Percentiles rank a stretch among this genome's conserved stretches.
Conservation (phyloP, 2,113 vertebrate species). For the Vimba vimba region DNA sequence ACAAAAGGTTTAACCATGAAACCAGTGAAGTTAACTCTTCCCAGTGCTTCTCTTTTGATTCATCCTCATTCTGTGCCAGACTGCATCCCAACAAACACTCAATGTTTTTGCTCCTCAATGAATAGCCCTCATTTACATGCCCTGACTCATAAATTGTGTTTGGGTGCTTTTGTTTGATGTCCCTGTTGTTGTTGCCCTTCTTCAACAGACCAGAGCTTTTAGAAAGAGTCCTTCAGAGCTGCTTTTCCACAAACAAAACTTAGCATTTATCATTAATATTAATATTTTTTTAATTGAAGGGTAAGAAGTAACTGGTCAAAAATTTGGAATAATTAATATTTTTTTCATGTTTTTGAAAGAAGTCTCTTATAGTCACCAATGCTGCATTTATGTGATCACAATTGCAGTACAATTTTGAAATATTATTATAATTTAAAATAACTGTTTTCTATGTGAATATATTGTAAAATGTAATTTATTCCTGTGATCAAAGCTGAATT, state of each 20-base stretch:
- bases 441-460: no score
- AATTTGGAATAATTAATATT: no score
- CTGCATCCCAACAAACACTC: slow-evolving; percentile 9
- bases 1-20: neutral
- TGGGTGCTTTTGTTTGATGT: slow-evolving; percentile 27
- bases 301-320: no score
- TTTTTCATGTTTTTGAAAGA: no score
- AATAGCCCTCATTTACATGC: slow-evolving; percentile 22
- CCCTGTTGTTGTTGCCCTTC: neutral
- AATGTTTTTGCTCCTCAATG: neutral
- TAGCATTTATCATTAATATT: no score
- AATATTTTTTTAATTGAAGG: no score
- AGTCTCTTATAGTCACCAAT: no score
- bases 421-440: no score
- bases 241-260: neutral
- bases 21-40: slow-evolving; percentile 37
- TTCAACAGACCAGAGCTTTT: neutral
- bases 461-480: no score
- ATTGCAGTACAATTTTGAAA: no score
- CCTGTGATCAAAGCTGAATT: no score
- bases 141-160: slow-evolving; percentile 50
- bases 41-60: slow-evolving; percentile 17
- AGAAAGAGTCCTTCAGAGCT: neutral
- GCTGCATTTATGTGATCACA: no score
- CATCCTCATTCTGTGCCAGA: slow-evolving; percentile 21